A percentile compares a stretch with the other conserved stretches of the same genome.
phyloP scores from a whole-genome alignment of 2,797 vertebrate genomes.

The Halcyon badia region DNA sequence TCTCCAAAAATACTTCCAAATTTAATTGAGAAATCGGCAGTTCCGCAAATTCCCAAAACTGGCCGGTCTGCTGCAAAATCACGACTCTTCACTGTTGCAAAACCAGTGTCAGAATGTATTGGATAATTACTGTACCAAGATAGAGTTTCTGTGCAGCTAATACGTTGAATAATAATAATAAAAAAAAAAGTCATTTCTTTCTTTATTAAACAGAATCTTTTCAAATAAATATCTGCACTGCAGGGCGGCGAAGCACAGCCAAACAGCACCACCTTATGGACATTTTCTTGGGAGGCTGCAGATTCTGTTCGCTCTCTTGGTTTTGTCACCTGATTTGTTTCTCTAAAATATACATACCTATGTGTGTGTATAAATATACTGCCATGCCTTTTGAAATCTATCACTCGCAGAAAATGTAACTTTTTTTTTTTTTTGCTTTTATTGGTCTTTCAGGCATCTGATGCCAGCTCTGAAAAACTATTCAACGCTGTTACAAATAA shows the following conservation, averaged over 20 bases:
- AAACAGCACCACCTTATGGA: slow-evolving; percentile 92
- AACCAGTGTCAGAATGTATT: slow-evolving; percentile 1
- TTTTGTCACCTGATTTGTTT: slow-evolving; percentile 57
- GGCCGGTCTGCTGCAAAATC: neutral
- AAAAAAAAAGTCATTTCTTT: slow-evolving; percentile 39
- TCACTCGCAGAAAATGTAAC: slow-evolving; percentile 42
- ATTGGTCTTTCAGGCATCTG: slow-evolving; percentile 88
- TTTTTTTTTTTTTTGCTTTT: neutral
- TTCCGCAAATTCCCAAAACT: neutral
- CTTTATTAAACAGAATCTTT: slow-evolving; percentile 29
- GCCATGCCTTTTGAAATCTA: neutral
- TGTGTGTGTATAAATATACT: neutral
- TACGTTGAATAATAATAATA: slow-evolving; percentile 56
- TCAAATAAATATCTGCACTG: slow-evolving; percentile 52
- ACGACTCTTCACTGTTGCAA: neutral
- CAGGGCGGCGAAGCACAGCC: slow-evolving; percentile 72
- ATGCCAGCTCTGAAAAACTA: slow-evolving; percentile 96
- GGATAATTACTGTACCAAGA: slow-evolving; percentile 47
- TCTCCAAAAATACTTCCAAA: neutral
- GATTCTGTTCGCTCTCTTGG: neutral
- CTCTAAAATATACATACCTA: slow-evolving; percentile 3
- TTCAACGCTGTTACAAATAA: slow-evolving; percentile 94
- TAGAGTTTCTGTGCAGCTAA: slow-evolving; percentile 58
- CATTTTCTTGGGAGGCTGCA: neutral
- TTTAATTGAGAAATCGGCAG: neutral